These are phyloP conservation scores for Hydrozoanthus tunicans DNA, from an alignment of 64 coral and sea anemone species.

Conservation along the genomic window DNA sequence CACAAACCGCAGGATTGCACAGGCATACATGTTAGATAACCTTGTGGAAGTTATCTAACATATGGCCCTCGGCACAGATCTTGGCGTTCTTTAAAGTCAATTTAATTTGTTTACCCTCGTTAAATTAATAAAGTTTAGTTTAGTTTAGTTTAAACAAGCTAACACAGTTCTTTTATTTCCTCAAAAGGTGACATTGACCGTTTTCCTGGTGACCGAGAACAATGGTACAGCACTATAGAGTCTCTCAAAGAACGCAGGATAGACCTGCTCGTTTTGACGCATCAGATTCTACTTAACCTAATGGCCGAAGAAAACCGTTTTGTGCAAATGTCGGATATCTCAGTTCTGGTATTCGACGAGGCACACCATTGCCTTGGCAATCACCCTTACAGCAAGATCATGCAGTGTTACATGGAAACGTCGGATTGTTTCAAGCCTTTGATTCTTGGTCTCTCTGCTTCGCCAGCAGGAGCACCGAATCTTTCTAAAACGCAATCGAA, in stretches of 20 bases:
- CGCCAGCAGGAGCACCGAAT: slow-evolving; percentile 68
- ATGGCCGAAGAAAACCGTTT: slow-evolving; percentile 61
- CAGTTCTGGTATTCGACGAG: slow-evolving; percentile 86
- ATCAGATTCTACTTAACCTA: slow-evolving; percentile 89
- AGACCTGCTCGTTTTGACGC: slow-evolving; percentile 87
- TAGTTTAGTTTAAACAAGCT: too few species aligned
- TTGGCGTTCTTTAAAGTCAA: too few species aligned
- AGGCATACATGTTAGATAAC: too few species aligned
- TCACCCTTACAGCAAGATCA: slow-evolving; percentile 85
- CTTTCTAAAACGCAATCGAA: slow-evolving; percentile 60
- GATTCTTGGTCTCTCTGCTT: slow-evolving; percentile 82
- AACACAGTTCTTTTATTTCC: neutral
- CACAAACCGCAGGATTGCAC: too few species aligned
- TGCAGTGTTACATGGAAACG: slow-evolving; percentile 65
- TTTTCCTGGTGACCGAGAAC: slow-evolving; percentile 63
- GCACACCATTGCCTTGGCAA: slow-evolving; percentile 91
- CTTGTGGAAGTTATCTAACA: too few species aligned
- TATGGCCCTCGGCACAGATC: too few species aligned
- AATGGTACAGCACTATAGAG: slow-evolving; percentile 57
- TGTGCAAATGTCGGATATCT: slow-evolving; percentile 74
- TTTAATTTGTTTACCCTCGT: too few species aligned
- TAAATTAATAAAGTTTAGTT: too few species aligned
- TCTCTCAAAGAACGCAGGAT: slow-evolving; percentile 65
- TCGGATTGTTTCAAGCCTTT: slow-evolving; percentile 73
- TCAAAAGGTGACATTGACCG: slow-evolving; percentile 53